Conservation (phyloP, 2,888 invertebrate genomes). For the Coelinius sp. region DNA sequence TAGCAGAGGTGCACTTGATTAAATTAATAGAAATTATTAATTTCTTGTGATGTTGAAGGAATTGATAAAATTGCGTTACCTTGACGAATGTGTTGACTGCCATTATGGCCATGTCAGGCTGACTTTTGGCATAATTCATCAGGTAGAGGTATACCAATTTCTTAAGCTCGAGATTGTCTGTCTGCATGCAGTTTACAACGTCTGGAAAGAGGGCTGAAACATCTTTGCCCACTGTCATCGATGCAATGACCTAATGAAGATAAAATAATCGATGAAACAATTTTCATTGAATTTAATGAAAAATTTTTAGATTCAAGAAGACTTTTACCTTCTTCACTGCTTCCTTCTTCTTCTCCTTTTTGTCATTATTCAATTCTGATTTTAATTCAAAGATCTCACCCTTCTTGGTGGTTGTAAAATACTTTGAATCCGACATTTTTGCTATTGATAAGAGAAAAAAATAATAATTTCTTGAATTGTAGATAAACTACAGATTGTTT, state of each 20-base stretch:
- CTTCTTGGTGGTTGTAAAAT: slow-evolving; percentile 99
- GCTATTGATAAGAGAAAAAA: slow-evolving; percentile 45
- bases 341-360: slow-evolving; percentile 99
- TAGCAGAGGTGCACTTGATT: slow-evolving; percentile 50
- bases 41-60: slow-evolving; percentile 33
- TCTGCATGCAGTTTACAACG: slow-evolving; percentile 99
- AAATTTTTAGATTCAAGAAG: not conserved
- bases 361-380: slow-evolving; percentile 98
- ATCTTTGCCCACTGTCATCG: slow-evolving; percentile 99
- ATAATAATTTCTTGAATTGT: too few species aligned
- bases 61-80: slow-evolving; percentile 74
- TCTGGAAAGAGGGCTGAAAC: slow-evolving; percentile 98
- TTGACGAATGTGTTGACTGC: slow-evolving; percentile 99
- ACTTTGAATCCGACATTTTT: slow-evolving; percentile 98
- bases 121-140: slow-evolving; percentile 99
- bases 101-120: slow-evolving; percentile 99
- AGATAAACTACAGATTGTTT: not conserved
- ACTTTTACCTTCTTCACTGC: slow-evolving; percentile 98
- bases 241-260: slow-evolving; percentile 89
- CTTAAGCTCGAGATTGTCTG: slow-evolving; percentile 98
- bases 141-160: slow-evolving; percentile 98
- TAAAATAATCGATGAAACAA: not conserved
- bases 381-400: slow-evolving; percentile 99
- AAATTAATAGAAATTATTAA: slow-evolving; percentile 47
- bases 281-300: slow-evolving; percentile 15